These are phyloP conservation scores for Sparus aurata DNA, from an alignment of 2,797 vertebrate species.

Conservation along the genomic window DNA sequence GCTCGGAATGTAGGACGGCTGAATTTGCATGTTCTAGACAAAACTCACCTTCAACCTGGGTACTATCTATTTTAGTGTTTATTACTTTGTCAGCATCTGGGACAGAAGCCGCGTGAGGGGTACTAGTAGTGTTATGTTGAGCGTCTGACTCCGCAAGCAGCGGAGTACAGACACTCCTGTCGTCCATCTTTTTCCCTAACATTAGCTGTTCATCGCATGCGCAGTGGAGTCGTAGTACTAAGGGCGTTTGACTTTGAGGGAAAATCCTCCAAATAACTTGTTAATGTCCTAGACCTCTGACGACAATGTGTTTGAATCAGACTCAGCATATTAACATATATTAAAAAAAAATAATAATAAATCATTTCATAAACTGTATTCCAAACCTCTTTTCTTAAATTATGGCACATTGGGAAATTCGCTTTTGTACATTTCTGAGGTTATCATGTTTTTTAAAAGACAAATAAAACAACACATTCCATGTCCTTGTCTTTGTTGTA, in stretches of 20 bases:
- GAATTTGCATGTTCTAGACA: constrained; percentile 72
- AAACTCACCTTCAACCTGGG: constrained; percentile 89
- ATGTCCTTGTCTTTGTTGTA: no score
- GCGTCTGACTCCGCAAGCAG: constrained; percentile 79
- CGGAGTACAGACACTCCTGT: constrained; percentile 74
- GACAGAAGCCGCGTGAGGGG: constrained; percentile 77
- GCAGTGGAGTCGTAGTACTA: background rate
- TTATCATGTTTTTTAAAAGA: no score
- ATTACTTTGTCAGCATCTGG: constrained; percentile 86
- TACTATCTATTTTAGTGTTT: constrained; percentile 87
- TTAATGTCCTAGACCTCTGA: no score
- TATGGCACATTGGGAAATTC: background rate
- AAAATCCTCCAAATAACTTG: background rate
- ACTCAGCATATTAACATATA: background rate
- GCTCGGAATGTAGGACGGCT: constrained; percentile 52
- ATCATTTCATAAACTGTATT: no score
- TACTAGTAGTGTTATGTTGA: constrained; percentile 66
- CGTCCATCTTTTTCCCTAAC: constrained; percentile 75
- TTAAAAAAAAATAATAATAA: no score
- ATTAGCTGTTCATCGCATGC: constrained; percentile 36
- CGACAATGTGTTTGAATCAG: no score
- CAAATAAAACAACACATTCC: no score
- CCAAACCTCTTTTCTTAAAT: background rate
- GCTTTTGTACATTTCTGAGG: no score
- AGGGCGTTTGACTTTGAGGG: background rate